Evolutionary conservation across 2,113 vertebrate genomes (phyloP).

Genomic region (Piliocolobus tephrosceles): DNA sequence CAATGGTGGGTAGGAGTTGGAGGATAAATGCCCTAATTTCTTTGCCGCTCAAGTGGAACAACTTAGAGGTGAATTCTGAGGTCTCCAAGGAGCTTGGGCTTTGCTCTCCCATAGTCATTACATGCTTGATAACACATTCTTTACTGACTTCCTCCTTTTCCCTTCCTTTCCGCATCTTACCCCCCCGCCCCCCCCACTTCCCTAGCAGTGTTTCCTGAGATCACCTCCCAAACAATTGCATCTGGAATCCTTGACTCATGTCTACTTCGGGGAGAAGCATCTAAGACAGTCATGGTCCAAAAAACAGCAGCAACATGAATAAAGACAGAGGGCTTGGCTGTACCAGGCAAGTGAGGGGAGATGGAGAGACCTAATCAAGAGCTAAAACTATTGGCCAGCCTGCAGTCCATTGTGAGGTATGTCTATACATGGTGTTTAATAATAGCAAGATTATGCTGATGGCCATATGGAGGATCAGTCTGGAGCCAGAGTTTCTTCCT

Average conservation of each 20-base stretch:
- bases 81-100: background rate
- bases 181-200: background rate
- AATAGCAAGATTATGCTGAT: background rate
- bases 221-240: background rate
- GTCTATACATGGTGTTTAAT: background rate
- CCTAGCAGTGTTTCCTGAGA: background rate
- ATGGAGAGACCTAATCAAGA: background rate
- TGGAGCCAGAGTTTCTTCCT: background rate
- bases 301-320: background rate
- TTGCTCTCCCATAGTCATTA: background rate
- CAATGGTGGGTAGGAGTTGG: background rate
- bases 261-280: background rate
- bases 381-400: background rate
- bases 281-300: background rate
- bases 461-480: background rate
- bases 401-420: background rate
- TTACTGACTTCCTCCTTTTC: background rate
- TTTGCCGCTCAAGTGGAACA: background rate
- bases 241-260: background rate
- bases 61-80: background rate
- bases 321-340: background rate
- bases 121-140: background rate
- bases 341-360: background rate
- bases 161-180: background rate
- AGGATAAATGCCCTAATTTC: background rate